Evolutionary conservation across 2,797 vertebrate species (phyloP).

Genomic region (Lophius americanus): DNA sequence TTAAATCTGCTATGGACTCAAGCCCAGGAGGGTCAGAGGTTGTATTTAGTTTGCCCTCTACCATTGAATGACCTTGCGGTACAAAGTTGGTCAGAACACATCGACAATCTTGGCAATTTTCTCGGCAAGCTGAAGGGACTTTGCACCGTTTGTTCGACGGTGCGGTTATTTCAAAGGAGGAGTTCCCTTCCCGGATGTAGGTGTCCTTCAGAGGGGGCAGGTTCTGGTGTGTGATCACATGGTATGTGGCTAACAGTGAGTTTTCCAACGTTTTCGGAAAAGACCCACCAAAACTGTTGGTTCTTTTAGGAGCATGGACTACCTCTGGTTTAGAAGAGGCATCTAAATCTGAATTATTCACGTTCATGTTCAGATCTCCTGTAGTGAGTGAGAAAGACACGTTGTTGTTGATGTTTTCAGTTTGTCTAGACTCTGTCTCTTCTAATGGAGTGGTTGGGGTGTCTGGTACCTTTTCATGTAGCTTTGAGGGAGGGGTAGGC

Average conservation of each 20-base stretch:
- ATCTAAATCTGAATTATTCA: slow-evolving; percentile 74
- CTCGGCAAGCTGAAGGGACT: slow-evolving; percentile 56
- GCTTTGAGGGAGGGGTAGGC: slow-evolving; percentile 4
- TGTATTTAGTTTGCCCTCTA: slow-evolving; percentile 19
- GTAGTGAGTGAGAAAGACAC: slow-evolving; percentile 56
- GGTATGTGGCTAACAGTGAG: slow-evolving; percentile 21
- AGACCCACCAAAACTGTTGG: slow-evolving; percentile 12
- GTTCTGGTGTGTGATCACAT: slow-evolving; percentile 31
- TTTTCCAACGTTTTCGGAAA: slow-evolving; percentile 22
- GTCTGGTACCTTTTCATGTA: slow-evolving; percentile 28
- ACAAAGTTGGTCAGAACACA: slow-evolving; percentile 25
- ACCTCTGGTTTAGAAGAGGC: slow-evolving; percentile 73
- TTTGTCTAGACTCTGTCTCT: slow-evolving; percentile 21
- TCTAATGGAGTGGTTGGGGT: slow-evolving; percentile 27
- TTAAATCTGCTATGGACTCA: slow-evolving; percentile 19
- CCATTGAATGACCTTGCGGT: slow-evolving; percentile 11
- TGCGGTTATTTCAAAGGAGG: slow-evolving; percentile 56
- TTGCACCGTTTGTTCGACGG: slow-evolving; percentile 53
- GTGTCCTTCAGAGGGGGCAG: slow-evolving; percentile 66
- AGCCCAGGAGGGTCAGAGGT: slow-evolving; percentile 4
- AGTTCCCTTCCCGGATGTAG: slow-evolving; percentile 61
- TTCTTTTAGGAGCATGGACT: slow-evolving; percentile 41
- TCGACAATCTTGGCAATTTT: slow-evolving; percentile 41
- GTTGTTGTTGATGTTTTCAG: slow-evolving; percentile 62
- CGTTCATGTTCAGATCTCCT: slow-evolving; percentile 79